A percentile compares a stretch with the other conserved stretches of the same genome.
Evolutionary conservation across 2,113 vertebrate genomes (phyloP).

Genomic region (Raphicerus campestris): DNA sequence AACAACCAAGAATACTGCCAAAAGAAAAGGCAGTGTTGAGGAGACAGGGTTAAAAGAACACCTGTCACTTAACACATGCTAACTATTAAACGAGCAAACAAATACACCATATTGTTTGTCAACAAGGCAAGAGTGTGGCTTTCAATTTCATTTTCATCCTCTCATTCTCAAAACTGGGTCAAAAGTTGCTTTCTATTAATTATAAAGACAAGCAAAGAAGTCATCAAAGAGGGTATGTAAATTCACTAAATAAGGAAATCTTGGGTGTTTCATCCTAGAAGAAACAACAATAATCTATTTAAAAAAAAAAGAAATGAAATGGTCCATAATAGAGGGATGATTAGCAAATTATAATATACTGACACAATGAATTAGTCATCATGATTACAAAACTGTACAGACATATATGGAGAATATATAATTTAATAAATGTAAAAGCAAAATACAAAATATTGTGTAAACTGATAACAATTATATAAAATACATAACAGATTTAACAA

Average conservation of each 20-base stretch:
- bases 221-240: not conserved
- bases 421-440: not conserved
- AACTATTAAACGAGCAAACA: not conserved
- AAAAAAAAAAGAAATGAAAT: not conserved
- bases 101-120: not conserved
- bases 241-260: constrained; percentile 16
- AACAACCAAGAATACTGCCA: not conserved
- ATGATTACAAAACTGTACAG: not conserved
- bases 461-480: not conserved
- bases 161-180: not conserved
- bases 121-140: not conserved
- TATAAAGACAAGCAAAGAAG: constrained; percentile 21
- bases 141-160: not conserved
- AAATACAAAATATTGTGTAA: constrained; percentile 6
- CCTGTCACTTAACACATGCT: not conserved
- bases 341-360: not conserved
- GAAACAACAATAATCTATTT: not conserved
- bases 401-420: not conserved
- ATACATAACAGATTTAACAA: not conserved
- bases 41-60: not conserved
- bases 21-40: not conserved
- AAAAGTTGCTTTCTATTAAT: constrained; percentile 16
- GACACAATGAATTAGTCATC: not conserved
- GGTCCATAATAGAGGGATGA: not conserved
- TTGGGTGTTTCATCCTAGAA: not conserved